phyloP scores from a whole-genome alignment of 2,113 vertebrate species.

The Lynx canadensis region DNA sequence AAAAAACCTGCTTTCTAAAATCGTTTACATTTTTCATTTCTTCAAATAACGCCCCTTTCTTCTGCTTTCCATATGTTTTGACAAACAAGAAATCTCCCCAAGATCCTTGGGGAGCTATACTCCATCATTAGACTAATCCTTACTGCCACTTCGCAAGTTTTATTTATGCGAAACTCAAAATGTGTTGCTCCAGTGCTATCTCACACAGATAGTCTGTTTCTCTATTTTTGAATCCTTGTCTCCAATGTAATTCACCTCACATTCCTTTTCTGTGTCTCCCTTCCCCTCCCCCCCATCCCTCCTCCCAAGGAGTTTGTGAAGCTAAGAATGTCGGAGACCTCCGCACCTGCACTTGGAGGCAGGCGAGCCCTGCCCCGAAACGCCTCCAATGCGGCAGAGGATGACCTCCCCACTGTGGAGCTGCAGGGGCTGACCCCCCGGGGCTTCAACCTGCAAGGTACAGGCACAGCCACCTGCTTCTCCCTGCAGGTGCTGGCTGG shows the following conservation, averaged over 20 bases:
- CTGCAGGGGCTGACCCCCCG: slow-evolving; percentile 86
- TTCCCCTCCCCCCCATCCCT: background rate
- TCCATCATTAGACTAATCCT: slow-evolving; percentile 61
- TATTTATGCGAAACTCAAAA: slow-evolving; percentile 69
- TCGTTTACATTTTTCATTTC: slow-evolving; percentile 58
- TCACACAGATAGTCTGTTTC: slow-evolving; percentile 30
- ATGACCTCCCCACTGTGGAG: slow-evolving; percentile 89
- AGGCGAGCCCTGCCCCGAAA: slow-evolving; percentile 86
- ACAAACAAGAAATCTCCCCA: slow-evolving; percentile 65
- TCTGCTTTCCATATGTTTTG: slow-evolving; percentile 73
- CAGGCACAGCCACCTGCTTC: background rate
- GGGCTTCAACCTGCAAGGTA: slow-evolving; percentile 89
- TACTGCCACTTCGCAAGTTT: slow-evolving; percentile 64
- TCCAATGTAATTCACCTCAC: background rate
- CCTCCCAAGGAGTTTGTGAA: background rate
- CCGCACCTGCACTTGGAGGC: slow-evolving; percentile 83
- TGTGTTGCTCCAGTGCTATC: background rate
- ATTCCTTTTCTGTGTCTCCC: background rate
- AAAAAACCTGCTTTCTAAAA: slow-evolving; percentile 1
- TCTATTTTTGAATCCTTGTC: background rate
- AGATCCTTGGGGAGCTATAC: slow-evolving; percentile 54
- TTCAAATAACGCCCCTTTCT: slow-evolving; percentile 51
- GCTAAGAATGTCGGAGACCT: slow-evolving; percentile 80
- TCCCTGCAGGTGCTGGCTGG: background rate
- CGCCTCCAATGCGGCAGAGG: slow-evolving; percentile 88